Evolutionary conservation across 1,140 invertebrate genomes (phyloP).

Genomic region (Eurosta solidaginis): DNA sequence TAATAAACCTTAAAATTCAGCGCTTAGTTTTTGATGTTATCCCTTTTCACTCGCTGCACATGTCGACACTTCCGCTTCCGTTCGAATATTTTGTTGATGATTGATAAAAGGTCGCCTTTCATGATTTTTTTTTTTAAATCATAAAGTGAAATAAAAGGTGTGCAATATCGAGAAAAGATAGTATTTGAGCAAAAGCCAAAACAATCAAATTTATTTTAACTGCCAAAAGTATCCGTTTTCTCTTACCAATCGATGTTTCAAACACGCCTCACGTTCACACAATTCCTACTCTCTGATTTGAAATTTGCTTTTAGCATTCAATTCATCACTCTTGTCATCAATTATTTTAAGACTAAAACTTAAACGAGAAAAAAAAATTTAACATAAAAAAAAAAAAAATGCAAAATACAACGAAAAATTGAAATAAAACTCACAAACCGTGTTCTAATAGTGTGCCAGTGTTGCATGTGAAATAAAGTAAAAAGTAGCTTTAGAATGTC

Average conservation of each 20-base stretch:
- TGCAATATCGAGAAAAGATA: not conserved
- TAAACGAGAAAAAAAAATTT: not conserved
- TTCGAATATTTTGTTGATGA: not conserved
- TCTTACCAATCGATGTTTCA: too few relatives aligned
- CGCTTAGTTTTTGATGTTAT: conserved; percentile 12
- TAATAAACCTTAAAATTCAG: conserved; percentile 26
- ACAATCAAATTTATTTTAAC: not conserved
- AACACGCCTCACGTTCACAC: not conserved
- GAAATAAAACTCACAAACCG: not conserved
- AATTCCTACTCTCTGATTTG: not conserved
- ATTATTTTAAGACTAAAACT: not conserved
- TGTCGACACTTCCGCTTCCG: conserved; percentile 22
- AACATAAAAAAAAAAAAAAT: not conserved
- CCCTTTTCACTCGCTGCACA: conserved; percentile 10
- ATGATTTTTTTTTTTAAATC: not conserved
- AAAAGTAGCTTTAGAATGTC: not conserved
- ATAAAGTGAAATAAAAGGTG: not conserved
- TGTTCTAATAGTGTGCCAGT: too few relatives aligned
- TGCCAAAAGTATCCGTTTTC: not conserved
- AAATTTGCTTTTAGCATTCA: not conserved
- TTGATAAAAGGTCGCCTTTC: not conserved
- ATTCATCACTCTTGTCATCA: not conserved
- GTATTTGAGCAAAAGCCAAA: not conserved
- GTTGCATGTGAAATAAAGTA: not conserved
- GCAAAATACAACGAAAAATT: too few relatives aligned